Evolutionary conservation across 1,140 invertebrate genomes (phyloP), one percentile per base, ranked within the genome.

Genomic region (Drosophila ogumai): DNA sequence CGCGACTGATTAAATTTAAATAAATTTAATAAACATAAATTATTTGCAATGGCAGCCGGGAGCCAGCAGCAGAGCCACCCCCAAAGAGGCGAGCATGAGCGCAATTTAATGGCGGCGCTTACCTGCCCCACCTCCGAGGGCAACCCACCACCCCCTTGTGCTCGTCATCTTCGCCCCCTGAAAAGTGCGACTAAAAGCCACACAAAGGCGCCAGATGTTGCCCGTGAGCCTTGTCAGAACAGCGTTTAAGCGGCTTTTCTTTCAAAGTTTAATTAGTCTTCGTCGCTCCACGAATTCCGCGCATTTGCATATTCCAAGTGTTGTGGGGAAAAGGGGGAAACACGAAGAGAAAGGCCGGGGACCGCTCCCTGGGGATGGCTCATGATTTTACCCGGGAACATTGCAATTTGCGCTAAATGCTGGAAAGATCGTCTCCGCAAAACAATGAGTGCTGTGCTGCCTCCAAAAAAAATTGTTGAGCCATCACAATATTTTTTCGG

Each of bases 21-120:
- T 91, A 91, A 91, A 91, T 91, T 91, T 91, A 91, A 91, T 91
- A 91, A 91, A 91, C 87, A 91, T 91, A 91, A 91, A 91, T 91
- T 91, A 87, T 90, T 90, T 90, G 82, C 86, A 90, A 85, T 75
- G 55, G 59, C 77, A 74, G 49, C 65, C 79, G 43, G 60, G 25
- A 75, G 49, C 31, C 6, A 6, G 17, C 15, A 17, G 28, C 2
- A 9, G 6, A 55, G 19, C 77, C 82, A 77, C 56, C 82, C 75
- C 64, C 66, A 75, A 59, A 34, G 43, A 63, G 72, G 40, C 43
- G 78, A 66, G 55, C 57, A 65, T 40, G 78, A 72, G 55, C 60
- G 67, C 72, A 85, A 82, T 57, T 75, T 81, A 88, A 88, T 88
- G 84, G 81, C 85, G 54, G 44, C 85, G 69, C 68, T 85, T 72